Evolutionary conservation across 2,797 vertebrate genomes (phyloP).

Genomic region (Pipistrellus kuhlii): DNA sequence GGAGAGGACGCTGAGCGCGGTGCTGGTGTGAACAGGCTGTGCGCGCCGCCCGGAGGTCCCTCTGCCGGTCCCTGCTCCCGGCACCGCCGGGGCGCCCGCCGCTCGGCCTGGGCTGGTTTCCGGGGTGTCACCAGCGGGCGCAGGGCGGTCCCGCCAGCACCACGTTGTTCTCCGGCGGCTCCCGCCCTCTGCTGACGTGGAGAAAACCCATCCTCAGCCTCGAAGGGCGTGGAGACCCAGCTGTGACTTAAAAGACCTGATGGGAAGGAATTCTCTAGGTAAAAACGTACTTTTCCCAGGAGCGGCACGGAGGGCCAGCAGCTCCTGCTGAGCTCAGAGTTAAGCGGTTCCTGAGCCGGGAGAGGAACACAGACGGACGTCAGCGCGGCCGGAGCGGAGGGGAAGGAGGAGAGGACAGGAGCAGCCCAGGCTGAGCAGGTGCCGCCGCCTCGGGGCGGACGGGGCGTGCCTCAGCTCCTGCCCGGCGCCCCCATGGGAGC

Average conservation of each 20-base stretch:
- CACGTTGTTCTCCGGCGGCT: conserved; percentile 72
- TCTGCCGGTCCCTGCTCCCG: conserved; percentile 34
- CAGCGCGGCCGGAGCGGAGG: no score
- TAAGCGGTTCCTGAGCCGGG: background rate
- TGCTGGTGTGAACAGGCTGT: conserved; percentile 3
- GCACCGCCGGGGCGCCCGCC: background rate
- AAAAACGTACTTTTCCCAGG: background rate
- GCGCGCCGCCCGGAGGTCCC: no score
- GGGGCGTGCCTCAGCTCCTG: no score
- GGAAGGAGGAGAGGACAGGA: no score
- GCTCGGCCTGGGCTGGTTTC: background rate
- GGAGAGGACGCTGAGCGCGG: conserved; percentile 48
- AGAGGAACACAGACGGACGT: no score
- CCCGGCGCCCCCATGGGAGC: no score
- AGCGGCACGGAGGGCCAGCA: conserved; percentile 66
- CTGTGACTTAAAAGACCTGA: background rate
- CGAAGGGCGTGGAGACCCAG: background rate
- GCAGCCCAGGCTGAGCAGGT: no score
- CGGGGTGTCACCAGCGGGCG: background rate
- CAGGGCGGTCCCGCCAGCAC: background rate
- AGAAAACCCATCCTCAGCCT: conserved; percentile 2
- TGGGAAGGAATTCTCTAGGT: conserved; percentile 62
- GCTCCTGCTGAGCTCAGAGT: conserved; percentile 58
- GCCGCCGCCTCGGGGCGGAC: no score
- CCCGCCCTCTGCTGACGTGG: background rate